Evolutionary conservation across 2,797 vertebrate species (phyloP), one percentile per base, ranked within the genome.

Genomic region (Hyperoplus immaculatus): DNA sequence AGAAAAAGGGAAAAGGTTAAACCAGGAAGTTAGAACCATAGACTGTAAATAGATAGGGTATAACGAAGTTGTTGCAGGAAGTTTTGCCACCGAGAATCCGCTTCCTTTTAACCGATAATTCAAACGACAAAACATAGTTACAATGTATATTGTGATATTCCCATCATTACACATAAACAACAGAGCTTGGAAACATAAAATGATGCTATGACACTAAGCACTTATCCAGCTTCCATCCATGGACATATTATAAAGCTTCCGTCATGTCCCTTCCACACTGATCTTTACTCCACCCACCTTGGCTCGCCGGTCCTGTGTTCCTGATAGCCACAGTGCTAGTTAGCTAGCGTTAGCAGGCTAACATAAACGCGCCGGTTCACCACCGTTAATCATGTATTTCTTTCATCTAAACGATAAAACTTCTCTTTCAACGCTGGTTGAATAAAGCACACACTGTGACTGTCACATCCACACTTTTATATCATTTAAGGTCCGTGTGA

Each of bases 231-330:
- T 62, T 39, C 14, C 15, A 69, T 6, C 8, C 29, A 4, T 69
- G 16, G 45, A 54, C 36, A 64, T 14, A 65, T 12, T 11, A 21
- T 15, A 18, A 5, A 16, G 11, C 18, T 55, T 29, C n/a, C 49
- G 29, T 41, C n/a, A 10, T 13, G 21, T 59, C 45, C 13, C 8
- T 36, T 38, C 1, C 12, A 18, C 12, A 18, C 38, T 41, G 51
- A 16, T 18, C n/a, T 79, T 60, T 72, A 77, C 91, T 85, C 91
- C 89, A 91, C 93, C 93, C 87, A 94, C 92, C 93, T 94, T 77
- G n/a, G 56, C 70, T 73, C 47, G 61, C 78, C 75, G 77, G 63
- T 82, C 41, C 71, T n/a, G 54, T 73, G 2, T 74, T 90, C 87
- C 78, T 55, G 80, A 87, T 93, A 92, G 90, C 91, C 81, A 66